phyloP scores from a whole-genome alignment of 2,797 vertebrate genomes.

The Halcyon badia region DNA sequence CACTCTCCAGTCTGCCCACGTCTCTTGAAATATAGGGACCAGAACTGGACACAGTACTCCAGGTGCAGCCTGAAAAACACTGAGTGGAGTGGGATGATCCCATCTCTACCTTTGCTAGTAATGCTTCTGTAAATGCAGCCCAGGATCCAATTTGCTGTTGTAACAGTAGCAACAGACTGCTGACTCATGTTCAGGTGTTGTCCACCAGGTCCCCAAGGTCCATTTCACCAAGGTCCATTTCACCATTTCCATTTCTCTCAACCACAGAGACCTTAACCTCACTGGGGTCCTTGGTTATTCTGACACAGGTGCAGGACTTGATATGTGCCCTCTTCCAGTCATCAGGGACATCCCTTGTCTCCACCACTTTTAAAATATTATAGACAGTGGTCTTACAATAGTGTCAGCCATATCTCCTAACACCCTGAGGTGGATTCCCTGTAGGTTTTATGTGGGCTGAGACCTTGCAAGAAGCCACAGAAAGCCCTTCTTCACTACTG shows the following conservation, averaged over 20 bases:
- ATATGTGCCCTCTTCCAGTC: neutral
- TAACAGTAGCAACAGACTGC: too few species aligned
- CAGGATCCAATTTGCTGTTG: too few species aligned
- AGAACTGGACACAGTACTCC: too few species aligned
- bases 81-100: too few species aligned
- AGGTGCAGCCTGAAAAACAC: too few species aligned
- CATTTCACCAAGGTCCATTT: neutral
- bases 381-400: neutral
- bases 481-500: neutral
- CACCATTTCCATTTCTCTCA: too few species aligned
- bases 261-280: neutral
- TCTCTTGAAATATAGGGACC: too few species aligned
- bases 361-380: neutral
- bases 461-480: neutral
- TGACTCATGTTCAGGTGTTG: neutral
- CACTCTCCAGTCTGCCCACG: too few species aligned
- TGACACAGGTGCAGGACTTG: neutral
- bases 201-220: neutral
- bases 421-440: too few species aligned
- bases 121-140: too few species aligned
- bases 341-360: neutral
- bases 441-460: neutral
- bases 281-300: neutral
- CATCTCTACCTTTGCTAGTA: too few species aligned
- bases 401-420: neutral